These are phyloP conservation scores for Ammospiza caudacuta DNA, from an alignment of 2,113 vertebrate species.

Conservation along the genomic window DNA sequence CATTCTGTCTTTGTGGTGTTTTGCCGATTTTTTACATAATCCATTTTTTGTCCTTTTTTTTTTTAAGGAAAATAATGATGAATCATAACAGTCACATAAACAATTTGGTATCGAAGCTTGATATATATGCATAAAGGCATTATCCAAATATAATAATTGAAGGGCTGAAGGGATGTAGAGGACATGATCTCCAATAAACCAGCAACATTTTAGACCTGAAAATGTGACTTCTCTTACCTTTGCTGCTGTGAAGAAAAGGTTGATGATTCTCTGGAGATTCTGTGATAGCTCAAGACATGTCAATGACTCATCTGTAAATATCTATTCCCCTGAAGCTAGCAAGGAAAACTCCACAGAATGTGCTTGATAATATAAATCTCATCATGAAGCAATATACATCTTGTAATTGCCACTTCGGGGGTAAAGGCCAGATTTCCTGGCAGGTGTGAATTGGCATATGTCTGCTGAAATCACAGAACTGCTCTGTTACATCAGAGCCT, in stretches of 20 bases:
- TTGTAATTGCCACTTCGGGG: conserved; percentile 38
- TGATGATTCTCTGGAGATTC: conserved; percentile 51
- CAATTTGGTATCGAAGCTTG: not conserved
- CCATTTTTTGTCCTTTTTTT: not conserved
- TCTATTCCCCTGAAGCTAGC: conserved; percentile 52
- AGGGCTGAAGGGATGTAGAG: not conserved
- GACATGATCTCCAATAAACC: not conserved
- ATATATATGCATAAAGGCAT: not conserved
- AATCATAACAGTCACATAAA: not conserved
- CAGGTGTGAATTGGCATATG: conserved; percentile 55
- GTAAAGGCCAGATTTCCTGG: conserved; percentile 25
- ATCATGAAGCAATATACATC: not conserved
- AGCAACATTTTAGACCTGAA: not conserved
- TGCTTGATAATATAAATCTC: conserved; percentile 63
- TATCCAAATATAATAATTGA: not conserved
- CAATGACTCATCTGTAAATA: conserved; percentile 64
- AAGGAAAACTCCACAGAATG: conserved; percentile 61
- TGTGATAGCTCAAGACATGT: conserved; percentile 25
- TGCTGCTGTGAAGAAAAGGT: conserved; percentile 60
- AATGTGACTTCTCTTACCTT: conserved; percentile 31
- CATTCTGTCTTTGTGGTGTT: not conserved
- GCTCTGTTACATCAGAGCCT: not conserved
- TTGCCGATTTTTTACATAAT: not conserved
- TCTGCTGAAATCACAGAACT: conserved; percentile 45
- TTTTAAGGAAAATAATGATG: not conserved